Evolutionary conservation across 1,140 invertebrate genomes (phyloP), one percentile per base, ranked within the genome.

Genomic region (Caenorhabditis brenneri): DNA sequence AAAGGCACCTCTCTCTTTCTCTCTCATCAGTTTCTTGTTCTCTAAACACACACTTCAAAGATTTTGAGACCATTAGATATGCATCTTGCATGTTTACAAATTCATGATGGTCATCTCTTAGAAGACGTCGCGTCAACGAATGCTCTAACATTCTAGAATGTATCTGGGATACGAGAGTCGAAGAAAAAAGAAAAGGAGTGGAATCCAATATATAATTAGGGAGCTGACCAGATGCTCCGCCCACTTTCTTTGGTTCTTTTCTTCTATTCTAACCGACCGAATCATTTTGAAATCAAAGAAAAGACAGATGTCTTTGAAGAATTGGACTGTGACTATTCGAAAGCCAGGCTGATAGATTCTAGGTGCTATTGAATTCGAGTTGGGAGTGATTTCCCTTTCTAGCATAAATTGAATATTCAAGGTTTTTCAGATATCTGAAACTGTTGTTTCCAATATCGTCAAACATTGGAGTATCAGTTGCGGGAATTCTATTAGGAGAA

Each of bases 121-220:
- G 15, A 7, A 16, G n/a, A n/a, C n/a, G n/a, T n/a, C n/a, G n/a
- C 31, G 58, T 65, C 58, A 65, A 65, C 58, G 36, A 36, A 27
- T 55, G 53, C 22, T 55, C 53, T 10, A 55, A 55, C 53, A 55
- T 42, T 74, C 65, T 42, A 42, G 36, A 74, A 74, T 74, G 15
- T 65, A 19, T 33, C 29, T 36, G 58, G 58, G 9, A 36, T 33
- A 65, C 12, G 10, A 16, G 36, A 74, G 33, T 15, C 12, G 58
- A 15, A 33, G 65, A n/a, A n/a, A n/a, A n/a, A n/a, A n/a, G n/a
- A n/a, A n/a, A n/a, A 9, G 15, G 19, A 42, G 36, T 27, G 16
- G 31, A 65, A 36, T 33, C 58, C 58, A 65, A 65, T 65, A 65
- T 65, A 65, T 65, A 65, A 65, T 65, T 65, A 65, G 58, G 12